phyloP scores from a whole-genome alignment of 2,113 vertebrate genomes.

The Ochotona princeps region DNA sequence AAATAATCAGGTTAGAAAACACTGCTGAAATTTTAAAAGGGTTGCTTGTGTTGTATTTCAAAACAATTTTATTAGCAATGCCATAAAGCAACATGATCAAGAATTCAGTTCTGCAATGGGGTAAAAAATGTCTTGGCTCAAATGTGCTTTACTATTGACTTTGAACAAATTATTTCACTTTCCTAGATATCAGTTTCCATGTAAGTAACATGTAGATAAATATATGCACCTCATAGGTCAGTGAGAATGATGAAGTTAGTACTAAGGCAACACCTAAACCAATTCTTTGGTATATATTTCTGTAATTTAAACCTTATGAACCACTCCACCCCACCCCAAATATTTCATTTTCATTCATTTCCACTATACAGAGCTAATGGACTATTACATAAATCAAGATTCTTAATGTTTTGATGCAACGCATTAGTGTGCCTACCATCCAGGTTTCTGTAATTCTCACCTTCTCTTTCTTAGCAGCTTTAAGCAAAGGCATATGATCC shows the following conservation, averaged over 20 bases:
- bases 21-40: background rate
- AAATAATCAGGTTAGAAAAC: background rate
- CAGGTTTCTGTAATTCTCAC: background rate
- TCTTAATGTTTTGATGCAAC: background rate
- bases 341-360: background rate
- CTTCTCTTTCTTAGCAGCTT: background rate
- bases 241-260: background rate
- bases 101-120: background rate
- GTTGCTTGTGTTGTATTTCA: background rate
- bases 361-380: background rate
- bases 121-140: background rate
- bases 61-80: background rate
- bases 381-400: conserved; percentile 2
- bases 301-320: background rate
- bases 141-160: background rate
- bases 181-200: background rate
- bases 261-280: background rate
- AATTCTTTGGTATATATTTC: background rate
- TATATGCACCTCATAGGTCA: background rate
- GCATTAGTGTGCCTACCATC: background rate
- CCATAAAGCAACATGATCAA: background rate
- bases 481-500: background rate
- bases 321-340: too few relatives aligned
- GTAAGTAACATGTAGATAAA: background rate
- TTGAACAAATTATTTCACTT: background rate